Evolutionary conservation across 2,113 vertebrate genomes (phyloP).

Genomic region (Hippolais icterina): DNA sequence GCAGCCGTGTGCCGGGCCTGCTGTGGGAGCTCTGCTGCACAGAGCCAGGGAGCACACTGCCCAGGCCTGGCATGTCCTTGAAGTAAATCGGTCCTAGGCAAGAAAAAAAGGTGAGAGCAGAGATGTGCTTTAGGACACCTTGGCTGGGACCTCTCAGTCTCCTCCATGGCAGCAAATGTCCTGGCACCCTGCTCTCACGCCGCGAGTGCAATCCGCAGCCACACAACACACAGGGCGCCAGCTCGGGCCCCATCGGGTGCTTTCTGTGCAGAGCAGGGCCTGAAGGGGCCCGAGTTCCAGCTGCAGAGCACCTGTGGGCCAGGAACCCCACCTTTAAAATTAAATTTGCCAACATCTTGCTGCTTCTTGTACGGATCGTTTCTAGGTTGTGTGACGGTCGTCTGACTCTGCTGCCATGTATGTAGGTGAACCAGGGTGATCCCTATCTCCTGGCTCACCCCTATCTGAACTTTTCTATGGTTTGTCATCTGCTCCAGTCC

Average conservation of each 20-base stretch:
- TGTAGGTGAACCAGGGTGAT: neutral
- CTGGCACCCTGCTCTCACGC: neutral
- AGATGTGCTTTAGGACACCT: neutral
- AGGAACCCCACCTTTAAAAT: neutral
- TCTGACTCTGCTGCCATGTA: neutral
- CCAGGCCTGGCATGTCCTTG: neutral
- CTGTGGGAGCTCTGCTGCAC: neutral
- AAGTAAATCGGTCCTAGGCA: neutral
- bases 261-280: neutral
- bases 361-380: neutral
- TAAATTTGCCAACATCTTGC: neutral
- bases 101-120: neutral
- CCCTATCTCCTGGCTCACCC: neutral
- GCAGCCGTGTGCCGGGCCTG: neutral
- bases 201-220: neutral
- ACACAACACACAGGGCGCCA: neutral
- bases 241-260: neutral
- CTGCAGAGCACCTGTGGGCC: neutral
- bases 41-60: neutral
- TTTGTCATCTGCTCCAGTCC: neutral
- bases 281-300: neutral
- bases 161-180: rapidly evolving
- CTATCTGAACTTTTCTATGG: too few species aligned
- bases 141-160: neutral
- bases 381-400: rapidly evolving